A percentile compares a stretch with the other conserved stretches of the same genome.
Conservation (phyloP, 2,113 vertebrate species). For the Piprites chloris region DNA sequence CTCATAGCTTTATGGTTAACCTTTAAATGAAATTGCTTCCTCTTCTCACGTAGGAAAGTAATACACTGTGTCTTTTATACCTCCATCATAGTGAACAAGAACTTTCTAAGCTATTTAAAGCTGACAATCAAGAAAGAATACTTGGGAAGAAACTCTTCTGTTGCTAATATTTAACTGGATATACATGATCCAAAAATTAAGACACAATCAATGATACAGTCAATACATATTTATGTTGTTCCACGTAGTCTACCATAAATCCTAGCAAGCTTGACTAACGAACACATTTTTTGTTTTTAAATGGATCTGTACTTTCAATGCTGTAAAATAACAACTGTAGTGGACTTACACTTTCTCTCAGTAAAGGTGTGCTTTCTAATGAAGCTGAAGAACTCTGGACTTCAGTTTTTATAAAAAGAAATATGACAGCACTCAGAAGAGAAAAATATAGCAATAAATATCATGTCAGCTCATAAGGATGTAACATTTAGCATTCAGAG, state of each 20-base stretch:
- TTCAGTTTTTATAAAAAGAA: constrained; percentile 89
- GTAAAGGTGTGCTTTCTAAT: constrained; percentile 71
- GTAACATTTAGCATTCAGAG: not conserved
- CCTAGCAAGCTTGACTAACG: not conserved
- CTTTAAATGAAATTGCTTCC: not conserved
- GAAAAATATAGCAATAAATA: constrained; percentile 34
- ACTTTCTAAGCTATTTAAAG: not conserved
- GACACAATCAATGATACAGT: not conserved
- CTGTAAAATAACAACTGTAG: not conserved
- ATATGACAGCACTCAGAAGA: constrained; percentile 83
- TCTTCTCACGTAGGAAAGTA: not conserved
- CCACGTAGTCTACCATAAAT: not conserved
- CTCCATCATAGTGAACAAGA: not conserved
- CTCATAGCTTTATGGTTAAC: not conserved
- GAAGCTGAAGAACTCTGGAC: constrained; percentile 58
- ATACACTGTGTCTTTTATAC: not conserved
- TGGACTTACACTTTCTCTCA: constrained; percentile 82
- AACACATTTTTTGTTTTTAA: not conserved
- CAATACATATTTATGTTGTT: not conserved
- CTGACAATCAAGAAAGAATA: not conserved
- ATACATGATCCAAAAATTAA: not conserved
- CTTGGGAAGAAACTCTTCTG: not conserved
- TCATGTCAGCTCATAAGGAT: not conserved
- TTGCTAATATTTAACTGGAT: not conserved
- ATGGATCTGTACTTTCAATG: not conserved